Percentiles rank a stretch among this genome's conserved stretches.
phyloP scores from a whole-genome alignment of 2,888 invertebrate species.

The Serripes groenlandicus region DNA sequence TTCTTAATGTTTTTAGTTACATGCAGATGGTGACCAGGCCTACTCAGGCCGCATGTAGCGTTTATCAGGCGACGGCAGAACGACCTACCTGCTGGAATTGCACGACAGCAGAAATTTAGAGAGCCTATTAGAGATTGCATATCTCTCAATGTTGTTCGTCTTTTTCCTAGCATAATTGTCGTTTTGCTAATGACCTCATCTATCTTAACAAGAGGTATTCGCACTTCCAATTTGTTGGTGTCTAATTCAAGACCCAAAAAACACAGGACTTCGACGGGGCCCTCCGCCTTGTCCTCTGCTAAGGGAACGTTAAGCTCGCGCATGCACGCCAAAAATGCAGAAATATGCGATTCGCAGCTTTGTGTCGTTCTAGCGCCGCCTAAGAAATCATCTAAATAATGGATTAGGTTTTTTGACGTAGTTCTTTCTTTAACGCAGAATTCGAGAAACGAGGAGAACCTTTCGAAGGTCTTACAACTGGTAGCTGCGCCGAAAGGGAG shows the following conservation, averaged over 20 bases:
- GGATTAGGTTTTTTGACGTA: not conserved
- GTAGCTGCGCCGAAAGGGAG: not conserved
- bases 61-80: slow-evolving; percentile 11
- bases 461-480: not conserved
- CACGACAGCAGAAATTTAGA: slow-evolving; percentile 5
- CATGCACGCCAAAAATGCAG: not conserved
- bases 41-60: not conserved
- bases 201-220: not conserved
- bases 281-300: slow-evolving; percentile 13
- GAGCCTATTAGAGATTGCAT: not conserved
- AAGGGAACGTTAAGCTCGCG: not conserved
- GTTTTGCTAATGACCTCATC: not conserved
- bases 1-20: not conserved
- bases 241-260: slow-evolving; percentile 15
- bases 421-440: not conserved
- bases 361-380: not conserved
- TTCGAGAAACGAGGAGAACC: not conserved
- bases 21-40: not conserved
- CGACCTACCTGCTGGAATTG: not conserved
- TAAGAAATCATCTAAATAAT: slow-evolving; percentile 23
- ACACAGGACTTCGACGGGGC: not conserved
- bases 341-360: not conserved
- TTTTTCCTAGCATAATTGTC: not conserved
- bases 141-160: not conserved
- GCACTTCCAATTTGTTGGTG: not conserved